A percentile compares a stretch with the other conserved stretches of the same genome.
Evolutionary conservation across 1,140 invertebrate species (phyloP).

Genomic region (Orchestia grillus): DNA sequence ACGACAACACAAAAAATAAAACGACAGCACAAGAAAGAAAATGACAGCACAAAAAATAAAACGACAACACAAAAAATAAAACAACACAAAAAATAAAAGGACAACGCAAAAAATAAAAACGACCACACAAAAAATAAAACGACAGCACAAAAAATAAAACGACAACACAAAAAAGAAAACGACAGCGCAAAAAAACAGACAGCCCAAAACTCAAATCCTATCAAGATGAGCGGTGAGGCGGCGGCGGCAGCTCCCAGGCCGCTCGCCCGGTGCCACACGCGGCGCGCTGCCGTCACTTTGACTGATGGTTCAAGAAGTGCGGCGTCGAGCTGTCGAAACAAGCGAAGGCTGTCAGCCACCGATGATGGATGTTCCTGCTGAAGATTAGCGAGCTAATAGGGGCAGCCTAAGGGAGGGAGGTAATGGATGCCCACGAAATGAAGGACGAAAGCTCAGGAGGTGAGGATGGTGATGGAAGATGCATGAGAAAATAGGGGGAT

Average conservation of each 20-base stretch:
- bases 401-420: not conserved
- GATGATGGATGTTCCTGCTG: slow-evolving; percentile 29
- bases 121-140: not conserved
- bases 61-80: not conserved
- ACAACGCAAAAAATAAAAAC: not conserved
- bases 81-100: not conserved
- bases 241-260: too few relatives aligned
- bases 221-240: not conserved
- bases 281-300: not conserved
- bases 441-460: not conserved
- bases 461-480: not conserved
- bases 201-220: too few relatives aligned
- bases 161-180: not conserved
- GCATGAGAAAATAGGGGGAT: not conserved
- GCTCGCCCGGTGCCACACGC: not conserved
- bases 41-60: too few relatives aligned
- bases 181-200: not conserved
- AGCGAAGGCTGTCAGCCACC: slow-evolving; percentile 30
- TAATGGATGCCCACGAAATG: slow-evolving; percentile 7
- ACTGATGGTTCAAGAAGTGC: slow-evolving; percentile 26
- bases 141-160: not conserved
- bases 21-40: not conserved
- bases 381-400: slow-evolving; percentile 46
- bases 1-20: not conserved
- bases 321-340: slow-evolving; percentile 33